phyloP scores from a whole-genome alignment of 2,888 invertebrate species.

The Thera britannica region DNA sequence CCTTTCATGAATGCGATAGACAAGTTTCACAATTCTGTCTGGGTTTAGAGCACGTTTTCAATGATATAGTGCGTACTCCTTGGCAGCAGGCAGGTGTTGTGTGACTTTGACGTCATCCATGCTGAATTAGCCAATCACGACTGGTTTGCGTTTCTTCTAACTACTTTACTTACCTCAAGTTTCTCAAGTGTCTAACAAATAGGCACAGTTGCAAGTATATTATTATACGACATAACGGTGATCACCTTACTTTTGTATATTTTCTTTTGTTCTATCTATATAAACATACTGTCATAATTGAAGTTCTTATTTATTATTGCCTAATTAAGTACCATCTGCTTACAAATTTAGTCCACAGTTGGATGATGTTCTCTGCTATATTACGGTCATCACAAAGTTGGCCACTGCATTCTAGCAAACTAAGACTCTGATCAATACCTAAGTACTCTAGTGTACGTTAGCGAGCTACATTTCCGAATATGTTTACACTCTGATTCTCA shows the following conservation, averaged over 20 bases:
- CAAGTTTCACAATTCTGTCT: constrained; percentile 11
- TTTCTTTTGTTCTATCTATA: too few species aligned
- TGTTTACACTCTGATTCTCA: constrained; percentile 4
- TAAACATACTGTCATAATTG: too few species aligned
- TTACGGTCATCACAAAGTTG: neutral
- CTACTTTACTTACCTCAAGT: neutral
- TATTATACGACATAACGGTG: neutral
- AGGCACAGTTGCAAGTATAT: neutral
- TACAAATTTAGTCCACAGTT: neutral
- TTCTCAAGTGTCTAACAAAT: neutral
- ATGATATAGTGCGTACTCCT: constrained; percentile 7
- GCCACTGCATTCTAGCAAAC: neutral
- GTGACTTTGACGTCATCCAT: constrained; percentile 9
- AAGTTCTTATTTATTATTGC: too few species aligned
- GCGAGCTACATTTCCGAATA: neutral
- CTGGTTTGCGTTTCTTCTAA: neutral
- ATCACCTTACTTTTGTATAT: too few species aligned
- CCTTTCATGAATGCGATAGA: neutral
- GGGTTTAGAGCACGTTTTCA: constrained; percentile 17
- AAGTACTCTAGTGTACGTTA: neutral
- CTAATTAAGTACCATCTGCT: neutral
- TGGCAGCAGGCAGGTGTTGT: constrained; percentile 6
- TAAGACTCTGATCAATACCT: neutral
- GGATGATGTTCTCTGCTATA: neutral
- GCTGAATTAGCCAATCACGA: neutral